These are phyloP conservation scores for Drosophila mojavensis DNA, from an alignment of 1,140 invertebrate species.

Conservation along the genomic window DNA sequence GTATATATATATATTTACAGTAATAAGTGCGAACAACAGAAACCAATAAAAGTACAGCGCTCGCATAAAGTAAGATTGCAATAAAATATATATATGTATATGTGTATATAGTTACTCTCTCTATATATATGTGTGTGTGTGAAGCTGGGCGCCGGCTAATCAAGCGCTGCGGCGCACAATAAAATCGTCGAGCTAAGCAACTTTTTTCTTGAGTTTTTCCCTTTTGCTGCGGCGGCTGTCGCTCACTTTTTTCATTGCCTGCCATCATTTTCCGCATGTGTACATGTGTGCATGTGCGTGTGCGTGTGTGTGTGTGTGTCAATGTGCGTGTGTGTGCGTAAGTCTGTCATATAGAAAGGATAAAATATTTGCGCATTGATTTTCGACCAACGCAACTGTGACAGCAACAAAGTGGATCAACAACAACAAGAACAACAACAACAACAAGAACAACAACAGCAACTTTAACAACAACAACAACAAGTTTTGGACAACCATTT, in stretches of 20 bases:
- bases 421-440: slow-evolving; percentile 36
- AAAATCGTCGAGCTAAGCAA: slow-evolving; percentile 66
- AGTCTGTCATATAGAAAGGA: slow-evolving; percentile 62
- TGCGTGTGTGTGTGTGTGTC: slow-evolving; percentile 19
- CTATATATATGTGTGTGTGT: not conserved
- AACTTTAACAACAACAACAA: slow-evolving; percentile 37
- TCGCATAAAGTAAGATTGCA: slow-evolving; percentile 44
- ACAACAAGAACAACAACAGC: slow-evolving; percentile 42
- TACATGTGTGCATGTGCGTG: slow-evolving; percentile 35
- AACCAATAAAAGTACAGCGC: slow-evolving; percentile 39
- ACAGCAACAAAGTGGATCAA: slow-evolving; percentile 58
- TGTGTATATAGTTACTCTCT: slow-evolving; percentile 26
- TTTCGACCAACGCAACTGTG: slow-evolving; percentile 46
- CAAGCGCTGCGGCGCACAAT: slow-evolving; percentile 45
- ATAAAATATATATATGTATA: slow-evolving; percentile 45
- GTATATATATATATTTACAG: not conserved
- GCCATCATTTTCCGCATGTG: slow-evolving; percentile 36
- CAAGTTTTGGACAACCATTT: slow-evolving; percentile 20
- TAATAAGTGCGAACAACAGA: slow-evolving; percentile 30
- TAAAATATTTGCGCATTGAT: slow-evolving; percentile 79
- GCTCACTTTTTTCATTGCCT: slow-evolving; percentile 34
- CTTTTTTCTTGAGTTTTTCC: slow-evolving; percentile 37
- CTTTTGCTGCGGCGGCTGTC: slow-evolving; percentile 32
- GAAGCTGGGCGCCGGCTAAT: slow-evolving; percentile 55
- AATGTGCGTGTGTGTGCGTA: slow-evolving; percentile 20